Evolutionary conservation across 2,888 invertebrate species (phyloP), one percentile per base, ranked within the genome.

Genomic region (Cephonodes hylas): DNA sequence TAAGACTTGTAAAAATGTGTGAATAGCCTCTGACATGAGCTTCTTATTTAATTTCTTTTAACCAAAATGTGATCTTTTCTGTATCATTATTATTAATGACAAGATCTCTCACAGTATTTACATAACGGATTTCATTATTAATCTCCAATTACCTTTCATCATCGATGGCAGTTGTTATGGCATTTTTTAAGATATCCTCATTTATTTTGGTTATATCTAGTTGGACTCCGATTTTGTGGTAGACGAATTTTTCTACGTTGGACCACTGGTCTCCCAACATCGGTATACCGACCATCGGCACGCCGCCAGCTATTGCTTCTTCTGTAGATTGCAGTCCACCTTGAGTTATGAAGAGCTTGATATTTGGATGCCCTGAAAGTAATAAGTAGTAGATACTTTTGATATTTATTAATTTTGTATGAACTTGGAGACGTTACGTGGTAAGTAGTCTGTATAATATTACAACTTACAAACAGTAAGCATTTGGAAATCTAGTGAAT

Each of bases 341-440:
- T 84, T 93, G 93, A 0, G 89, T 91, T 45, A 93, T 81, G 46
- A 93, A 93, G 0, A 90, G 63, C 65, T 93, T 93, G 0, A 93
- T 64, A 57, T 93, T 93, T 10, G 86, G 84, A 75, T 93, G 93
- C 45, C 69, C 85, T 85, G 68, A 3, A 77, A 73, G 8, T 44
- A 23, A 60, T 23, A 63, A 27, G 0, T 84, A 74, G n/a, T 70
- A 27, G 8, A 18, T n/a, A 57, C 18, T 34, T 18, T 13, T 38
- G 1, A 10, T 34, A 34, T 34, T 34, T 34, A 3, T 34, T 8
- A 7, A n/a, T n/a, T n/a, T n/a, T n/a, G n/a, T n/a, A n/a, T n/a
- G n/a, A n/a, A n/a, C n/a, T n/a, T n/a, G n/a, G n/a, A n/a, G n/a
- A n/a, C n/a, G n/a, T n/a, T n/a, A n/a, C n/a, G n/a, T n/a, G n/a